These are phyloP conservation scores for Harpegnathos saltator DNA, from an alignment of 1,140 invertebrate species.

Conservation along the genomic window DNA sequence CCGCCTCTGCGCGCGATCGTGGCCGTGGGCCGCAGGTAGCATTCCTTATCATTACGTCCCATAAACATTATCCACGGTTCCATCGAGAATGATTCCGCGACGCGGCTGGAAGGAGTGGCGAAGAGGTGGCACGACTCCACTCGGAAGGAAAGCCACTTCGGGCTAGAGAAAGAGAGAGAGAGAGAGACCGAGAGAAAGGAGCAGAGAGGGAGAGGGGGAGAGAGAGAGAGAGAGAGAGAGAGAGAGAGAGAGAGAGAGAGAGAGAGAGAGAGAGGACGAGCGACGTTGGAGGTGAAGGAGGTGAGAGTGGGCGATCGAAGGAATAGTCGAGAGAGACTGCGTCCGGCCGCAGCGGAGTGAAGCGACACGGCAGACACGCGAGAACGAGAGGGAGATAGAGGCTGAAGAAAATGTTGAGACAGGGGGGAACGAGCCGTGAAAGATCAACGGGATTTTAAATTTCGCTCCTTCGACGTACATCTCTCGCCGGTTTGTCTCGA, in stretches of 20 bases:
- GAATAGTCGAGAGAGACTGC: not conserved
- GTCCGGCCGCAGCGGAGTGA: too few relatives aligned
- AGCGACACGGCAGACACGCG: not conserved
- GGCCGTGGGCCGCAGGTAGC: conserved; percentile 3
- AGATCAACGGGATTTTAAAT: conserved; percentile 50
- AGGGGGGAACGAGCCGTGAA: conserved; percentile 1
- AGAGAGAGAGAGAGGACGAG: not conserved
- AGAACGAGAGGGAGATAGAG: not conserved
- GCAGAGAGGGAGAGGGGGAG: not conserved
- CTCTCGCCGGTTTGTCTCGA: conserved; percentile 19
- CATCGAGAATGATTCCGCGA: conserved; percentile 76
- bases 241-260: conserved; percentile 5
- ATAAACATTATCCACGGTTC: conserved; percentile 73
- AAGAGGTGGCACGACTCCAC: conserved; percentile 65
- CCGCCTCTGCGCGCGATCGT: not conserved
- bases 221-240: not conserved
- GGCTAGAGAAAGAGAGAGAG: conserved; percentile 3
- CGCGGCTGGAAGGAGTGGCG: conserved; percentile 62
- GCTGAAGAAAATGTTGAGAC: not conserved
- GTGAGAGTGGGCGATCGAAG: conserved; percentile 28
- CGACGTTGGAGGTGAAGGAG: not conserved
- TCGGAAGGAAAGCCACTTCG: conserved; percentile 41
- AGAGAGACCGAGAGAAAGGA: not conserved
- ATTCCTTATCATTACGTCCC: conserved; percentile 72
- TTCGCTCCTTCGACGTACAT: not conserved